Percentiles rank a stretch among this genome's conserved stretches.
These are phyloP conservation scores for Akabosia matsudoensis DNA, from an alignment of 1,140 invertebrate genomes.

Conservation along the genomic window DNA sequence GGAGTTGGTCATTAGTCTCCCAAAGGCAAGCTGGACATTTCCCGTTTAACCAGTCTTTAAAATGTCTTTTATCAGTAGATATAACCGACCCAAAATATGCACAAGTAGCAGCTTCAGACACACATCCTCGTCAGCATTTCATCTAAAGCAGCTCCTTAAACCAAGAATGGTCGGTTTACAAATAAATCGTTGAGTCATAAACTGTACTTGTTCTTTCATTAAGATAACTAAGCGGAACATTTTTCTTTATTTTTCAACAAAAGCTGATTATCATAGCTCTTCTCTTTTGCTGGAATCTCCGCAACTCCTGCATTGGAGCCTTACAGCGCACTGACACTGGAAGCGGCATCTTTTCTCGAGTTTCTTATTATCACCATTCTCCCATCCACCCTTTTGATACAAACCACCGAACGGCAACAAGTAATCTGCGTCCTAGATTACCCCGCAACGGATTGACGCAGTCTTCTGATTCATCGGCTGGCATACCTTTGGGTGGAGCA, in stretches of 20 bases:
- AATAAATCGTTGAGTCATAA: neutral
- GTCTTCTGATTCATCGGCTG: neutral
- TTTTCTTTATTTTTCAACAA: neutral
- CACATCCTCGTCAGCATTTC: neutral
- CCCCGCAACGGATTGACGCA: neutral
- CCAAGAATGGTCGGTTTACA: neutral
- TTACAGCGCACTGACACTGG: neutral
- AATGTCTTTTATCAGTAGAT: neutral
- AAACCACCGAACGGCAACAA: neutral
- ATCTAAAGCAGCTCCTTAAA: neutral
- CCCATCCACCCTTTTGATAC: neutral
- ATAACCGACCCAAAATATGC: neutral
- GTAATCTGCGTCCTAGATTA: neutral
- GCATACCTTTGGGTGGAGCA: neutral
- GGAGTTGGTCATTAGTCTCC: no score
- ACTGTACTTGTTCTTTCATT: neutral
- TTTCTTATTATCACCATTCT: neutral
- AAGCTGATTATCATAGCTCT: slow-evolving; percentile 6
- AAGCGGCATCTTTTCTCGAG: neutral
- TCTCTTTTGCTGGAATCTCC: neutral
- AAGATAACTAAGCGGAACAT: neutral
- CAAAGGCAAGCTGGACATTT: neutral
- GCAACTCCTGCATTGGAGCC: neutral
- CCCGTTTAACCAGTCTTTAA: neutral
- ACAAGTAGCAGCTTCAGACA: neutral